These are phyloP conservation scores for Xylophagus ater DNA, from an alignment of 2,888 invertebrate genomes.

Conservation along the genomic window DNA sequence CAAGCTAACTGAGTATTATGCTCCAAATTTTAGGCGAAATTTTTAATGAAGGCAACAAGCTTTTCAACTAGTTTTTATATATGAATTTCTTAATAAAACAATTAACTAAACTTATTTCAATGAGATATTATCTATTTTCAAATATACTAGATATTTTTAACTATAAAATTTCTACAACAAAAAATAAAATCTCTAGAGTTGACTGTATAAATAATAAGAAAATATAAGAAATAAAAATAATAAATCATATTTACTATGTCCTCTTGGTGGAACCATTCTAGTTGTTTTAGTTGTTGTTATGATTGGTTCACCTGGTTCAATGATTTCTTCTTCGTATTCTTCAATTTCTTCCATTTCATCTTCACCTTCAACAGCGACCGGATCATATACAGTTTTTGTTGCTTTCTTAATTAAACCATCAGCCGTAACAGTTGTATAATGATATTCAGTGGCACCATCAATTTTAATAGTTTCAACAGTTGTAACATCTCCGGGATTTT, in stretches of 20 bases:
- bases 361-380: constrained; percentile 29
- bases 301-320: constrained; percentile 37
- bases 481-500: constrained; percentile 37
- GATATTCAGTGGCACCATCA: constrained; percentile 36
- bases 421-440: constrained; percentile 35
- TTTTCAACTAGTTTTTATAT: no score
- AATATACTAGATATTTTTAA: no score
- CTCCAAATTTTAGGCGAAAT: no score
- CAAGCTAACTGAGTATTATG: no score
- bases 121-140: no score
- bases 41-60: no score
- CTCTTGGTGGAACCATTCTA: constrained; percentile 27
- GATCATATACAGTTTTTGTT: constrained; percentile 34
- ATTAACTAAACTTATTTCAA: no score
- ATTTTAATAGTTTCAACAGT: constrained; percentile 38
- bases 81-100: no score
- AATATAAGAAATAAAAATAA: no score
- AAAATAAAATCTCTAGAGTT: no score
- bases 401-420: constrained; percentile 38
- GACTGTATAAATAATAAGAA: no score
- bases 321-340: constrained; percentile 38
- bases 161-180: no score
- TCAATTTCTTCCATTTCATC: constrained; percentile 36
- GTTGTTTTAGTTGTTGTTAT: constrained; percentile 33
- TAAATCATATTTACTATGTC: background rate